phyloP scores from a whole-genome alignment of 23 tunicate species.

The Clavelina lepadiformis region DNA sequence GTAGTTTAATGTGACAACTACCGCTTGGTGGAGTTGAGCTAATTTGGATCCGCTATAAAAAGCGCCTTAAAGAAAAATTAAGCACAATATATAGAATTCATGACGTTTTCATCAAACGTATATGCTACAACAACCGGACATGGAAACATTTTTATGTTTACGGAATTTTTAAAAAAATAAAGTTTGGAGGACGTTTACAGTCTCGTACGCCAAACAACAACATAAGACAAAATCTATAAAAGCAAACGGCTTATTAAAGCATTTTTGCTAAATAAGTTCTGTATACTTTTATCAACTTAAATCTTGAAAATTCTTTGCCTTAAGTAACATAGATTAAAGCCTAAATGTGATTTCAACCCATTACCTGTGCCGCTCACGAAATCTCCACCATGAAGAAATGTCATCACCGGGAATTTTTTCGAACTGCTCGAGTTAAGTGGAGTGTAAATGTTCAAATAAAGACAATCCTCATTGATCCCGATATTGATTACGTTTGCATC shows the following conservation, averaged over 20 bases:
- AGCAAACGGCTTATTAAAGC: too few relatives aligned
- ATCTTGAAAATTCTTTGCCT: too few relatives aligned
- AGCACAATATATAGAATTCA: neutral
- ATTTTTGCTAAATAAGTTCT: too few relatives aligned
- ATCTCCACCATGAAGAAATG: constrained; percentile 73
- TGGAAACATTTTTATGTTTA: neutral
- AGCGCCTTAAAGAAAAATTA: constrained; percentile 34
- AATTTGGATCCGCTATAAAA: constrained; percentile 52
- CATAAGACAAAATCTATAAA: too few relatives aligned
- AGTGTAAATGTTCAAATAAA: constrained; percentile 64
- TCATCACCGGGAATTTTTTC: constrained; percentile 47
- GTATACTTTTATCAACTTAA: too few relatives aligned
- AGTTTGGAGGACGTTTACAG: neutral
- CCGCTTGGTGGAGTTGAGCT: constrained; percentile 23
- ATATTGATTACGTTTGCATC: neutral
- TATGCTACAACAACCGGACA: neutral
- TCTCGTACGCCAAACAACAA: too few relatives aligned
- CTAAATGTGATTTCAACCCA: too few relatives aligned
- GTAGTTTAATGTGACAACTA: constrained; percentile 69
- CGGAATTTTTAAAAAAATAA: neutral
- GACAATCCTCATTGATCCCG: constrained; percentile 51
- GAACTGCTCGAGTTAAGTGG: constrained; percentile 5
- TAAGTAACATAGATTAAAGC: too few relatives aligned
- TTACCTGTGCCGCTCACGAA: constrained; percentile 65
- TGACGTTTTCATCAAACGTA: neutral